Conservation (phyloP, 2,113 vertebrate genomes). For the Cottus gobio region DNA sequence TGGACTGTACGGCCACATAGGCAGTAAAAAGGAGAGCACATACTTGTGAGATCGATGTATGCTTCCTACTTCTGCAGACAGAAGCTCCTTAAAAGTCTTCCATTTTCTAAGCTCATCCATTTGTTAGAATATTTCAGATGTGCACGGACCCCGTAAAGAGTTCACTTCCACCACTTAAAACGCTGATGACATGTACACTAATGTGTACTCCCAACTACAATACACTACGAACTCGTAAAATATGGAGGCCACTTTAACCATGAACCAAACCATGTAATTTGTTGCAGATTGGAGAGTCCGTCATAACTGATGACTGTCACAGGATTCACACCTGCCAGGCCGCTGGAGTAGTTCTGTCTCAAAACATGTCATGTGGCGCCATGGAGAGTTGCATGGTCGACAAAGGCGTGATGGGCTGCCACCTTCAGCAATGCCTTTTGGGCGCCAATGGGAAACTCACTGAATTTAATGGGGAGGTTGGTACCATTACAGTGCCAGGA, state of each 20-base stretch:
- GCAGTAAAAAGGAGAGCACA: not conserved
- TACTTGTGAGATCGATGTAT: not conserved
- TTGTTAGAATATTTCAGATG: not conserved
- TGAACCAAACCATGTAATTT: not conserved
- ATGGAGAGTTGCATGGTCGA: constrained; percentile 51
- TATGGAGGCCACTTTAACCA: not conserved
- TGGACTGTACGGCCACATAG: not conserved
- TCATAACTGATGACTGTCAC: constrained; percentile 59
- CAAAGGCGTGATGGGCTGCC: constrained; percentile 51
- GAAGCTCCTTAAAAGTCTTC: not conserved
- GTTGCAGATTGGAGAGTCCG: constrained; percentile 51
- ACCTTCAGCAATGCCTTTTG: constrained; percentile 58
- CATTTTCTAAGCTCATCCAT: not conserved
- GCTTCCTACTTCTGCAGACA: not conserved
- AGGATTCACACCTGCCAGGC: constrained; percentile 48
- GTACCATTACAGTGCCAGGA: constrained; percentile 46
- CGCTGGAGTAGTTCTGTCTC: constrained; percentile 44
- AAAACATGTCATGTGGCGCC: constrained; percentile 45
- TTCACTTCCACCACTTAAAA: not conserved
- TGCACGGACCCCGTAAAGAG: not conserved
- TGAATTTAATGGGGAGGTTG: constrained; percentile 50
- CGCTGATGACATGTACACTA: not conserved
- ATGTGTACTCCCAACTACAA: not conserved
- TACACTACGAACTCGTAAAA: not conserved
- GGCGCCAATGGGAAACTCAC: constrained; percentile 48